These are phyloP conservation scores for Protophormia terraenovae DNA, from an alignment of 2,888 invertebrate species.

Conservation along the genomic window DNA sequence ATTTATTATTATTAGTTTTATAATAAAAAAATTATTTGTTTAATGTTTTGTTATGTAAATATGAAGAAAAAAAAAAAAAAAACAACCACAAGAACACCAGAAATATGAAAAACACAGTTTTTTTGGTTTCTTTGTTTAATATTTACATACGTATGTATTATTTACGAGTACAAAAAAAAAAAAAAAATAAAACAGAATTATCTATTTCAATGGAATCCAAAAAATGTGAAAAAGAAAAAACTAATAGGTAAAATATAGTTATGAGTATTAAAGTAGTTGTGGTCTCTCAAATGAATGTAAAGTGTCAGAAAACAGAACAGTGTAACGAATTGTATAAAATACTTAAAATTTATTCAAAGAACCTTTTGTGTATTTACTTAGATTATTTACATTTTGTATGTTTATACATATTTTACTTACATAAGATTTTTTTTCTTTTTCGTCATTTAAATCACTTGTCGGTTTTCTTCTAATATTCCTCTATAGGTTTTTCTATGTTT, in stretches of 20 bases:
- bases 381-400: neutral
- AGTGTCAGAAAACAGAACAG: slow-evolving; percentile 17
- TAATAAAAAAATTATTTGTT: neutral
- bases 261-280: neutral
- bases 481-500: neutral
- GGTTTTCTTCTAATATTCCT: slow-evolving; percentile 44
- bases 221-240: no score
- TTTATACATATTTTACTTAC: neutral
- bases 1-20: neutral
- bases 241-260: slow-evolving; percentile 2
- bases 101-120: slow-evolving; percentile 3
- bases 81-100: slow-evolving; percentile 1
- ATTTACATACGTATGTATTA: neutral
- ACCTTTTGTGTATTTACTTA: neutral
- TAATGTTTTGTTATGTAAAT: slow-evolving; percentile 27
- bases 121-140: slow-evolving; percentile 7
- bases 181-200: no score
- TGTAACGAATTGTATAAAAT: slow-evolving; percentile 41
- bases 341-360: no score
- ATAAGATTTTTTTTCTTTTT: slow-evolving; percentile 13
- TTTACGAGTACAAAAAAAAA: neutral
- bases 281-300: neutral
- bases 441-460: slow-evolving; percentile 35
- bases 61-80: neutral
- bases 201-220: neutral